These are phyloP conservation scores for Drosophila guanche DNA, from an alignment of 1,140 invertebrate species.

Conservation along the genomic window DNA sequence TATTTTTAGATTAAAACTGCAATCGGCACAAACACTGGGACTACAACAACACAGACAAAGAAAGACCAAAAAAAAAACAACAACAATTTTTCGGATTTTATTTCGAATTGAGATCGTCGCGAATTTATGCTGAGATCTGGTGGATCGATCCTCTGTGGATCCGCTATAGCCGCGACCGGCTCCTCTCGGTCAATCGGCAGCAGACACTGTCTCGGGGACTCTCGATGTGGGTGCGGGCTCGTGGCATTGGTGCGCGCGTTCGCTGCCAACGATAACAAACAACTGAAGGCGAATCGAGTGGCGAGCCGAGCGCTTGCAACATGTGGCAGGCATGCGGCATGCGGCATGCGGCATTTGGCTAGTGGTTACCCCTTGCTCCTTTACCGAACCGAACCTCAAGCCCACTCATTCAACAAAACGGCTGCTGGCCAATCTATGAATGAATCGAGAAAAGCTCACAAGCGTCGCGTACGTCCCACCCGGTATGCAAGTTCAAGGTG, in stretches of 20 bases:
- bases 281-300: conserved; percentile 46
- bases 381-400: conserved; percentile 2
- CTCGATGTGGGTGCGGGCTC: conserved; percentile 30
- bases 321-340: conserved; percentile 68
- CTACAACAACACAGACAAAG: conserved; percentile 2
- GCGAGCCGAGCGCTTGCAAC: conserved; percentile 56
- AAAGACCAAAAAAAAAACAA: not conserved
- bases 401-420: conserved; percentile 49
- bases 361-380: not conserved
- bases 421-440: conserved; percentile 62
- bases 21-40: conserved; percentile 5
- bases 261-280: conserved; percentile 72
- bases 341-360: conserved; percentile 46
- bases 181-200: conserved; percentile 2
- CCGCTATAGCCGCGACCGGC: not conserved
- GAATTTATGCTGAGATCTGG: conserved; percentile 5
- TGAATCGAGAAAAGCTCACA: conserved; percentile 44
- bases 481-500: conserved; percentile 61
- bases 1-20: conserved; percentile 26
- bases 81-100: conserved; percentile 6
- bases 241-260: conserved; percentile 52
- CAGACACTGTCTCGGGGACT: not conserved
- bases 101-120: conserved; percentile 22
- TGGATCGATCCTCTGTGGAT: conserved; percentile 7
- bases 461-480: too few relatives aligned